phyloP scores from a whole-genome alignment of 2,888 invertebrate genomes.

The Mylabris sibirica region DNA sequence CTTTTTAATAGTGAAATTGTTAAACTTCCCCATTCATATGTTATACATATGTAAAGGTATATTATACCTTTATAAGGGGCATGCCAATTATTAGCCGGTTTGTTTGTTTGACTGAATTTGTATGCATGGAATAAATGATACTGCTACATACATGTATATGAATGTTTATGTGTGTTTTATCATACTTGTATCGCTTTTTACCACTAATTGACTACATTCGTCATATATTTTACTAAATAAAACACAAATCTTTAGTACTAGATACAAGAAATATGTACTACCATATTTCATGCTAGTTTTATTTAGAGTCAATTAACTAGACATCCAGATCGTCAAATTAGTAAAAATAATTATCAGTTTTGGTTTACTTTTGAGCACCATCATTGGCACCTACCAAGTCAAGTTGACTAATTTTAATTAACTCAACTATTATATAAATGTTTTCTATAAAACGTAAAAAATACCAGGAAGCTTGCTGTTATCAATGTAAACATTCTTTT shows the following conservation, averaged over 20 bases:
- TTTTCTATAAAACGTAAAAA: neutral
- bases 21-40: conserved; percentile 13
- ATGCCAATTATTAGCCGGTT: conserved; percentile 60
- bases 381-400: neutral
- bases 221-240: conserved; percentile 36
- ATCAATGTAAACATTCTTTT: conserved; percentile 19
- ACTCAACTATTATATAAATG: neutral
- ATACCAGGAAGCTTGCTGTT: conserved; percentile 20
- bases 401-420: neutral
- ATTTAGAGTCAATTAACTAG: no score
- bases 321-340: no score
- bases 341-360: no score
- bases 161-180: conserved; percentile 43
- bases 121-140: conserved; percentile 62
- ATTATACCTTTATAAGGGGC: conserved; percentile 42
- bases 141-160: conserved; percentile 25
- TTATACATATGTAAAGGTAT: conserved; percentile 24
- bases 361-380: no score
- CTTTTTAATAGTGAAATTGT: conserved; percentile 14
- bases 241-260: neutral
- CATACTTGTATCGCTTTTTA: conserved; percentile 51
- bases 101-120: conserved; percentile 60
- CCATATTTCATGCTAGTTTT: no score
- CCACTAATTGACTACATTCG: conserved; percentile 54
- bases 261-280: conserved; percentile 16